Evolutionary conservation across 2,888 invertebrate species (phyloP).

Genomic region (Phyto melanocephala): DNA sequence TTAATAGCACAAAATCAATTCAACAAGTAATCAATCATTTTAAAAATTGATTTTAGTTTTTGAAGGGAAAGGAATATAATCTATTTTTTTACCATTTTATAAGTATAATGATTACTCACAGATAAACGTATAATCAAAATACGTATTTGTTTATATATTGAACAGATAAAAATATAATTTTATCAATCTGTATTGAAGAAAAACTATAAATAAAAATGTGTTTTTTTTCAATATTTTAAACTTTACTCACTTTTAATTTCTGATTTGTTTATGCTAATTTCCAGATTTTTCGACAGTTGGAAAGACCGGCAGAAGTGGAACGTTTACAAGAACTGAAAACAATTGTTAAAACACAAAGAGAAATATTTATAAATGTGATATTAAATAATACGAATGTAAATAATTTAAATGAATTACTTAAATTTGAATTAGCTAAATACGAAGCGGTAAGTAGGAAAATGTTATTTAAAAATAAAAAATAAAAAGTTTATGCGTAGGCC

Average conservation of each 20-base stretch:
- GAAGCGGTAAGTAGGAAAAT: constrained; percentile 77
- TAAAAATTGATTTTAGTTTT: constrained; percentile 44
- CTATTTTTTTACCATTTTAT: constrained; percentile 5
- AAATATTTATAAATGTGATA: constrained; percentile 82
- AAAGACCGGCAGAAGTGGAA: constrained; percentile 87
- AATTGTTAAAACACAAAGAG: constrained; percentile 82
- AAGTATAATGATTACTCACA: constrained; percentile 36
- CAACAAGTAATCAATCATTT: constrained; percentile 65
- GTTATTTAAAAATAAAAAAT: constrained; percentile 14
- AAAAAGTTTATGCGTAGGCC: constrained; percentile 73
- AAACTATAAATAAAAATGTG: too few relatives aligned
- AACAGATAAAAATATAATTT: constrained; percentile 19
- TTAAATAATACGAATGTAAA: constrained; percentile 82
- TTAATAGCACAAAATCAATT: constrained; percentile 29
- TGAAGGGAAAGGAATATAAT: constrained; percentile 53
- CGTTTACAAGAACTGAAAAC: constrained; percentile 83
- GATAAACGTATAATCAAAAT: background rate
- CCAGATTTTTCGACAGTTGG: constrained; percentile 89
- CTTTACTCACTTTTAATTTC: background rate
- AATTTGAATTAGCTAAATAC: constrained; percentile 80
- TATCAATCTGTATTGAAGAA: too few relatives aligned
- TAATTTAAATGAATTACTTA: constrained; percentile 81
- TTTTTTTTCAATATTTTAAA: too few relatives aligned
- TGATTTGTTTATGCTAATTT: constrained; percentile 17
- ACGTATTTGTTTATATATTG: too few relatives aligned